A percentile compares a stretch with the other conserved stretches of the same genome.
Evolutionary conservation across 2,888 invertebrate species (phyloP).

Genomic region (Thymelicus lineola): DNA sequence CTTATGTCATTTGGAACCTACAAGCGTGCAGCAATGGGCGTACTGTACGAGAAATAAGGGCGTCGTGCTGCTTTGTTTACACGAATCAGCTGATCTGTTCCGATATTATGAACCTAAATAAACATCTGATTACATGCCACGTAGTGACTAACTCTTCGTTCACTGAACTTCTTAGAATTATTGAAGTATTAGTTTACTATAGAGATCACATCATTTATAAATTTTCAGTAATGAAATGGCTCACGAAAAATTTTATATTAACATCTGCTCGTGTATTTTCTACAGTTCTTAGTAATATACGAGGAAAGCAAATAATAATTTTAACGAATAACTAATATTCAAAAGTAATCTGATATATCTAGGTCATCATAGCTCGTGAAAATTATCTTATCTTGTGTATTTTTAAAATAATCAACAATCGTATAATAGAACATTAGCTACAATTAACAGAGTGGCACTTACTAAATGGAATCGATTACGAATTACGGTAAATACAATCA

Average conservation of each 20-base stretch:
- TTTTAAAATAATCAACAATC: slow-evolving; percentile 27
- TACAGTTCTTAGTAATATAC: no score
- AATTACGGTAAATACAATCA: slow-evolving; percentile 26
- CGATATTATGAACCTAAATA: slow-evolving; percentile 24
- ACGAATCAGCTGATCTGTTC: slow-evolving; percentile 71
- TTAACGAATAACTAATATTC: not conserved
- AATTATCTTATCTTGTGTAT: slow-evolving; percentile 42
- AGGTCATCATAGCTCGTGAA: slow-evolving; percentile 28
- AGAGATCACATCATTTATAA: not conserved
- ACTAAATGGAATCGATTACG: slow-evolving; percentile 28
- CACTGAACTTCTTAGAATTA: slow-evolving; percentile 19
- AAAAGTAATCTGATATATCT: slow-evolving; percentile 21
- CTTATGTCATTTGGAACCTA: slow-evolving; percentile 36
- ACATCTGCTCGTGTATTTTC: not conserved
- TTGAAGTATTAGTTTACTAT: slow-evolving; percentile 17
- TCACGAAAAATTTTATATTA: not conserved
- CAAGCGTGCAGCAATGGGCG: slow-evolving; percentile 29
- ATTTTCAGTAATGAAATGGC: not conserved
- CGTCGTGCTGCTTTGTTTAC: slow-evolving; percentile 66
- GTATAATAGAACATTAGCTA: slow-evolving; percentile 24
- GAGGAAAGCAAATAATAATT: no score
- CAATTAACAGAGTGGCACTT: slow-evolving; percentile 33
- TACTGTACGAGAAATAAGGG: slow-evolving; percentile 40
- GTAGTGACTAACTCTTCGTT: slow-evolving; percentile 18
- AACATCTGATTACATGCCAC: slow-evolving; percentile 17